Evolutionary conservation across 2,888 invertebrate species (phyloP), one percentile per base, ranked within the genome.

Genomic region (Sericinus montela): DNA sequence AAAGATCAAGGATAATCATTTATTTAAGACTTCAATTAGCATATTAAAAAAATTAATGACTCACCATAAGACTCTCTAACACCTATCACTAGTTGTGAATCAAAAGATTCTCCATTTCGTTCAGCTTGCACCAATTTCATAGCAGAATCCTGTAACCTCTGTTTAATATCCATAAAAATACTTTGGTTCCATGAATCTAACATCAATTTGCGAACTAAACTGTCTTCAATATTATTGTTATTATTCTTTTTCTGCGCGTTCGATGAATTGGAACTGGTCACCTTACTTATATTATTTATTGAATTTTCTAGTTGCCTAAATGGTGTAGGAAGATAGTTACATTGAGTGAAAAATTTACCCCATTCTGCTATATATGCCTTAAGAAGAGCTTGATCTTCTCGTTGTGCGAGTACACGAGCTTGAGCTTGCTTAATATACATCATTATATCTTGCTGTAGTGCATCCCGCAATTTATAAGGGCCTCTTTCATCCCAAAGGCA

Each of bases 401-500:
- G 92, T 71, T 98, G 96, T 0, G 95, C 94, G 57, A 97, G 88
- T 1, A 99, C 98, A 64, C 97, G 91, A 66, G 92, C 92, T 78
- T 98, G 97, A 25, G 98, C 98, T 75, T 97, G 95, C 72, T 95
- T 95, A 60, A 98, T 98, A 77, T 98, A 98, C 72, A 96, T 95
- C 70, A 96, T 93, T 56, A 98, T 97, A 75, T 98, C 97, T 68
- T 95, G 95, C 68, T 96, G 95, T 9, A 99, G 90, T 19, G 96
- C 95, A 69, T 96, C 95, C 67, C 95, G 71, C 36, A 99, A 92
- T 80, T 97, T 98, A 38, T 92, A 91, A 0, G 97, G 94, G 0
- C 97, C 97, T 77, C 97, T 96, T 67, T 98, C 98, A 82, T 99
- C 98, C 99, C 99, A 99, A 51, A 98, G 86, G 77, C 98, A 98